Evolutionary conservation across 2,888 invertebrate genomes (phyloP).

Genomic region (Coremacera marginata): DNA sequence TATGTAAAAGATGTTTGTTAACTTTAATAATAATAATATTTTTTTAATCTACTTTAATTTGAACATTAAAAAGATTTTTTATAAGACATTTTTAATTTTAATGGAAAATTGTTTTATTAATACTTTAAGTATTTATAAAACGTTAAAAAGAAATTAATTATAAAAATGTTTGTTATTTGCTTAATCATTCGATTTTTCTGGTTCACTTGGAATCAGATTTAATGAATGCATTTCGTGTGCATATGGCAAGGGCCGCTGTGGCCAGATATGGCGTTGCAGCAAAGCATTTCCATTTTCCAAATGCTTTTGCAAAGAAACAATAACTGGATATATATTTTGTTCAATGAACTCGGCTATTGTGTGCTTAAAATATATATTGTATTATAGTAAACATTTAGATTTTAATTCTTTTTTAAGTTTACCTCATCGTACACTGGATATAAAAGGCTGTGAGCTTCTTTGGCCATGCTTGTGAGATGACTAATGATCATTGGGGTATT

Average conservation of each 20-base stretch:
- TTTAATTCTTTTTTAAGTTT: conserved; percentile 25
- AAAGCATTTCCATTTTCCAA: conserved; percentile 71
- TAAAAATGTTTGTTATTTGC: not conserved
- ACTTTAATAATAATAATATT: not conserved
- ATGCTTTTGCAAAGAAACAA: conserved; percentile 71
- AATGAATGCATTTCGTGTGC: conserved; percentile 55
- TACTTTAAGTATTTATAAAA: too few species aligned
- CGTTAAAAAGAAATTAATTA: too few species aligned
- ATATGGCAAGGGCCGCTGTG: conserved; percentile 73
- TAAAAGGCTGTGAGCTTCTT: conserved; percentile 73
- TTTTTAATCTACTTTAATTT: not conserved
- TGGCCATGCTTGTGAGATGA: conserved; percentile 71
- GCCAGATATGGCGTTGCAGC: conserved; percentile 73
- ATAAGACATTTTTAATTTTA: not conserved
- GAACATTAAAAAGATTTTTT: not conserved
- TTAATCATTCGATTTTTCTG: not conserved
- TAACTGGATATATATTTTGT: conserved; percentile 74
- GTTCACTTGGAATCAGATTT: conserved; percentile 51
- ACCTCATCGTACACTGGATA: conserved; percentile 73
- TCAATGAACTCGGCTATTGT: conserved; percentile 77
- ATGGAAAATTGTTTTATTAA: too few species aligned
- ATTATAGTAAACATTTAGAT: not conserved
- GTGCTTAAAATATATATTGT: conserved; percentile 49
- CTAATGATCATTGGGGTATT: conserved; percentile 74
- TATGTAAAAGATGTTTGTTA: not conserved